Conservation (phyloP, 2,888 invertebrate genomes). For the Osedax frankpressi region DNA sequence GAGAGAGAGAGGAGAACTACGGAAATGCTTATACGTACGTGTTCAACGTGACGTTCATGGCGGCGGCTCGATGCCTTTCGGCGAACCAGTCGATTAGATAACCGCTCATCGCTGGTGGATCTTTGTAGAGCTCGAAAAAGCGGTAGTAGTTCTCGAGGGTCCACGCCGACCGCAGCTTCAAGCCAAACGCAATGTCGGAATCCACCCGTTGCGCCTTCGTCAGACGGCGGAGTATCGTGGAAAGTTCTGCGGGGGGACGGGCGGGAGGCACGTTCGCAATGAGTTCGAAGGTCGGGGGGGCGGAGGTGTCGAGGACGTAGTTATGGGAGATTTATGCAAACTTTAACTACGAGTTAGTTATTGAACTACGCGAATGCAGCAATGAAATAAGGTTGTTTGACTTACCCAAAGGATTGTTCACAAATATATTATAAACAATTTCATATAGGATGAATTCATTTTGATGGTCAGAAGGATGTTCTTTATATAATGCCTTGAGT, state of each 20-base stretch:
- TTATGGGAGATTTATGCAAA: no score
- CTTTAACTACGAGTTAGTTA: no score
- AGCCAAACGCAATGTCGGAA: slow-evolving; percentile 69
- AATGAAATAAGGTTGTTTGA: no score
- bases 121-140: slow-evolving; percentile 77
- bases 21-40: slow-evolving; percentile 66
- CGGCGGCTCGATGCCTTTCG: slow-evolving; percentile 79
- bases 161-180: slow-evolving; percentile 82
- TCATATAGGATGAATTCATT: slow-evolving; percentile 85
- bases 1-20: neutral
- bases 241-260: neutral
- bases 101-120: slow-evolving; percentile 84
- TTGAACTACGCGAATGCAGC: no score
- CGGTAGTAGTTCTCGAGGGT: slow-evolving; percentile 77
- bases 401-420: slow-evolving; percentile 73
- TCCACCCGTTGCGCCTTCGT: slow-evolving; percentile 64
- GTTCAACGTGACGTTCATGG: slow-evolving; percentile 82
- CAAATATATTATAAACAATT: slow-evolving; percentile 90
- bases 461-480: slow-evolving; percentile 30
- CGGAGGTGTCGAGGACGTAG: no score
- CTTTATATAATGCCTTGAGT: slow-evolving; percentile 73
- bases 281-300: no score
- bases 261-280: no score
- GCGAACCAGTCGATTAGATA: slow-evolving; percentile 97
- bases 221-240: slow-evolving; percentile 44